Conservation (phyloP, 2,888 invertebrate genomes). For the Lathronympha strigana region DNA sequence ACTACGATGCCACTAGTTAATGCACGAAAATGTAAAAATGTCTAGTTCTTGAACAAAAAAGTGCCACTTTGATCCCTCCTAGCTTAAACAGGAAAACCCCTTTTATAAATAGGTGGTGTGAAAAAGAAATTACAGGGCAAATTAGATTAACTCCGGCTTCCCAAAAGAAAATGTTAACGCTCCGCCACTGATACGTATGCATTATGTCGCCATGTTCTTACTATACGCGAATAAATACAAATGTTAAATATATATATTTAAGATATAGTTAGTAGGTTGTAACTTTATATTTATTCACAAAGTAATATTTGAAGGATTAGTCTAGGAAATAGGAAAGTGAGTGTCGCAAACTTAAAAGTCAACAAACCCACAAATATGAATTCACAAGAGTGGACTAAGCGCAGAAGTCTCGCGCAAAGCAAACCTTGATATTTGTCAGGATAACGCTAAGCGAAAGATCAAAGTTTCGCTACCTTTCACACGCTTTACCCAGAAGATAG, state of each 20-base stretch:
- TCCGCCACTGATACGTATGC: no score
- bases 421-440: slow-evolving; percentile 31
- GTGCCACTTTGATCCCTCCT: no score
- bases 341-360: slow-evolving; percentile 27
- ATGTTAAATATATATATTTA: neutral
- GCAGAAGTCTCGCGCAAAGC: slow-evolving; percentile 26
- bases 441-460: slow-evolving; percentile 36
- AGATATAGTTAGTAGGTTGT: neutral
- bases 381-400: slow-evolving; percentile 29
- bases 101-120: no score
- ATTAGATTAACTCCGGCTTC: no score
- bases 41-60: no score
- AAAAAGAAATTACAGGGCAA: no score
- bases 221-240: no score
- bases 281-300: neutral
- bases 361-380: slow-evolving; percentile 35
- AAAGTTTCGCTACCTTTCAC: slow-evolving; percentile 38
- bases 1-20: no score
- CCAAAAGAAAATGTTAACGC: no score
- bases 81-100: no score
- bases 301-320: slow-evolving; percentile 13
- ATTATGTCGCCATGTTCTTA: no score
- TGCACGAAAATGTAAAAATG: no score
- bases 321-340: slow-evolving; percentile 18
- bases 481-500: slow-evolving; percentile 33